Evolutionary conservation across 2,888 invertebrate genomes (phyloP).

Genomic region (Zygaena filipendulae): DNA sequence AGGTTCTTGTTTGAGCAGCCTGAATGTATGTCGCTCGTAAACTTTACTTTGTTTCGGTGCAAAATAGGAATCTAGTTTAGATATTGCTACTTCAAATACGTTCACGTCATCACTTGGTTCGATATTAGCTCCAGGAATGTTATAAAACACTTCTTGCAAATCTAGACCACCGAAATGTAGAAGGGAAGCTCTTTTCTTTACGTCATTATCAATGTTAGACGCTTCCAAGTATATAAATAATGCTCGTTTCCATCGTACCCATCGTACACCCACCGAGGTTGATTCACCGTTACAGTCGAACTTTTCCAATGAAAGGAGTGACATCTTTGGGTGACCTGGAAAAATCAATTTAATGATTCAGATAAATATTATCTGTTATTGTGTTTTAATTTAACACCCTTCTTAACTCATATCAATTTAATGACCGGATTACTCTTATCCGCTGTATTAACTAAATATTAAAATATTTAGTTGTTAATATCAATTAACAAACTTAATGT

Average conservation of each 20-base stretch:
- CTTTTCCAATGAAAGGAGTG: constrained; percentile 3
- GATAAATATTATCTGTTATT: constrained; percentile 1
- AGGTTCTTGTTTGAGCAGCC: constrained; percentile 14
- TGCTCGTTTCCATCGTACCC: constrained; percentile 12
- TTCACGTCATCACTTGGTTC: constrained; percentile 5
- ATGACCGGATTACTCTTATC: constrained; percentile 3
- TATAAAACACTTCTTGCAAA: constrained; percentile 9
- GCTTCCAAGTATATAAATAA: constrained; percentile 9
- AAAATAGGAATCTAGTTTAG: constrained; percentile 13
- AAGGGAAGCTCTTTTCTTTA: constrained; percentile 7
- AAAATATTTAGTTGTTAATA: neutral
- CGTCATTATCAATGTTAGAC: constrained; percentile 1
- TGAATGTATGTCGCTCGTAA: constrained; percentile 14
- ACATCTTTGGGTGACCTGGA: constrained; percentile 4
- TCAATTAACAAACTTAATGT: too few species aligned
- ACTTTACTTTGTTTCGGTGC: constrained; percentile 13
- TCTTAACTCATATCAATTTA: constrained; percentile 1
- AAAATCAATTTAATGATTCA: constrained; percentile 3
- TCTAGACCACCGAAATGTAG: constrained; percentile 5
- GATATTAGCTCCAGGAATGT: constrained; percentile 10
- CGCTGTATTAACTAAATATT: neutral
- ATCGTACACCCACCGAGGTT: constrained; percentile 4
- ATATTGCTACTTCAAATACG: constrained; percentile 8
- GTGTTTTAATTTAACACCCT: neutral
- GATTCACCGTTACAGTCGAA: constrained; percentile 8